Conservation (phyloP, 2,113 vertebrate genomes). For the Laticauda laticaudata region DNA sequence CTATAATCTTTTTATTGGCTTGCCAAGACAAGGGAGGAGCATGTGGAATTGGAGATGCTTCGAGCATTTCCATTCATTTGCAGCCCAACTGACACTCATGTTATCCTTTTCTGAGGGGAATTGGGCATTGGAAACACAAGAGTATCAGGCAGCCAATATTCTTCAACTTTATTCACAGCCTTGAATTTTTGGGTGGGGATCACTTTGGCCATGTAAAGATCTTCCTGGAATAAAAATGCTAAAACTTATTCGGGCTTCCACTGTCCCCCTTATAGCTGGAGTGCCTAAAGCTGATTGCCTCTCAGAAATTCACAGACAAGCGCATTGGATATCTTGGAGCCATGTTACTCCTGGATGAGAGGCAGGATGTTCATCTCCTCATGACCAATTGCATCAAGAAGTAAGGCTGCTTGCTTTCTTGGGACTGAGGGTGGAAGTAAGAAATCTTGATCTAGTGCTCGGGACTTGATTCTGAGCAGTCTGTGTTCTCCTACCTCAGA, state of each 20-base stretch:
- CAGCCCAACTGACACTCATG: background rate
- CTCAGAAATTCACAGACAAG: conserved; percentile 99
- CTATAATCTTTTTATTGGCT: background rate
- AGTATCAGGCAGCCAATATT: background rate
- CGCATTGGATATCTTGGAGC: conserved; percentile 98
- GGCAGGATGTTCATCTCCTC: conserved; percentile 98
- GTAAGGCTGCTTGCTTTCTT: conserved; percentile 66
- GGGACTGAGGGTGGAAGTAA: background rate
- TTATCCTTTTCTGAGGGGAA: background rate
- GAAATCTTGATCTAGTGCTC: background rate
- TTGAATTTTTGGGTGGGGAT: background rate
- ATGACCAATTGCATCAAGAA: conserved; percentile 99
- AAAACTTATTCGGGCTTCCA: background rate
- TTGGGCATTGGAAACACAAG: background rate
- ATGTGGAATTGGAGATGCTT: background rate
- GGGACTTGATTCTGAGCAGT: background rate
- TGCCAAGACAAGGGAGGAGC: background rate
- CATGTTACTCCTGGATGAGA: conserved; percentile 96
- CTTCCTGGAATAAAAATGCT: background rate
- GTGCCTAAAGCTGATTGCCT: conserved; percentile 98
- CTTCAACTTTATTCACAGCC: background rate
- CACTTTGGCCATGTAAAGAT: background rate
- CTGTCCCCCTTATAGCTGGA: conserved; percentile 82
- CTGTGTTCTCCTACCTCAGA: background rate
- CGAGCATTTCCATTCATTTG: background rate